phyloP scores from a whole-genome alignment of 2,888 invertebrate species.

The Idaea straminata region DNA sequence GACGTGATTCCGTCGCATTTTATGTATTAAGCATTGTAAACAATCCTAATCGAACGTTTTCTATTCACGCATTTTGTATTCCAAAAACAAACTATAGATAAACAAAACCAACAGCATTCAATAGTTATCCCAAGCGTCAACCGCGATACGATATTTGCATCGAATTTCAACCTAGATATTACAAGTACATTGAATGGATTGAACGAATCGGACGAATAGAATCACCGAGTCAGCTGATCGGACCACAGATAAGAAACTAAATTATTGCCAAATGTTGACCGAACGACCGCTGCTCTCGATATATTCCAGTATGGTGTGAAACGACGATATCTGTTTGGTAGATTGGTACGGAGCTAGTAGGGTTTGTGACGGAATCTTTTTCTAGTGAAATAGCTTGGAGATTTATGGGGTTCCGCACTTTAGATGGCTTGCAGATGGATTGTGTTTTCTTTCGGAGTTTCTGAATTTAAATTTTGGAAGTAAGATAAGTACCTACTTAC shows the following conservation, averaged over 20 bases:
- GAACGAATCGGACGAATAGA: slow-evolving; percentile 33
- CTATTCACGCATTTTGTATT: background rate
- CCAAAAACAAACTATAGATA: background rate
- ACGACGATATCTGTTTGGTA: slow-evolving; percentile 22
- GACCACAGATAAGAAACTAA: slow-evolving; percentile 65
- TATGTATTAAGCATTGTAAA: background rate
- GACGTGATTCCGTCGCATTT: background rate
- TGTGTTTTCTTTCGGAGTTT: background rate
- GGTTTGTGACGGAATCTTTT: slow-evolving; percentile 23
- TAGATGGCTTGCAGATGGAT: background rate
- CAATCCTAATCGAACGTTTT: background rate
- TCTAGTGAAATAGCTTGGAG: background rate
- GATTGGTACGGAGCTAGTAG: slow-evolving; percentile 3
- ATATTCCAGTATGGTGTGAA: slow-evolving; percentile 39
- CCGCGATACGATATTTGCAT: slow-evolving; percentile 21
- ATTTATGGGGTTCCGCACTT: background rate
- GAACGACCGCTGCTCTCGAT: slow-evolving; percentile 29
- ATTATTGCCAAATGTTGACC: slow-evolving; percentile 65
- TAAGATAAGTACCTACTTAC: background rate
- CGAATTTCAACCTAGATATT: slow-evolving; percentile 24
- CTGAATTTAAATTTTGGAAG: background rate
- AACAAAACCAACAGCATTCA: background rate
- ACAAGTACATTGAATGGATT: slow-evolving; percentile 20
- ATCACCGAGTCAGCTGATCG: slow-evolving; percentile 61
- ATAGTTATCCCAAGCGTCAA: background rate